Percentiles rank a stretch among this genome's conserved stretches.
These are phyloP conservation scores for Hipposideros armiger DNA, from an alignment of 2,113 vertebrate genomes.

Conservation along the genomic window DNA sequence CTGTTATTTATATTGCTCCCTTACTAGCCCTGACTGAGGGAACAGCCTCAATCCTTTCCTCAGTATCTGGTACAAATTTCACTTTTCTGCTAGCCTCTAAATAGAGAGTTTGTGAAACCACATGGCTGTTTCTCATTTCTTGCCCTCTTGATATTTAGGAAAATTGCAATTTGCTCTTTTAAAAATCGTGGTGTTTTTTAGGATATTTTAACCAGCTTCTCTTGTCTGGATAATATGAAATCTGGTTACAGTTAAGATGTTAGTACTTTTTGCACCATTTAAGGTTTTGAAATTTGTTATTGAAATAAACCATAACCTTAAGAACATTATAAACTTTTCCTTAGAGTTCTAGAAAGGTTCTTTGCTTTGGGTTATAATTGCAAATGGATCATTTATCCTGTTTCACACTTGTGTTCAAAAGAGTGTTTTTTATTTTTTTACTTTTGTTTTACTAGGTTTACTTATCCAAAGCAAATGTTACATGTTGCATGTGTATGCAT, in stretches of 20 bases:
- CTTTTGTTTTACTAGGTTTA: conserved; percentile 55
- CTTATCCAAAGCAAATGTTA: neutral
- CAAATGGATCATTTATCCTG: conserved; percentile 58
- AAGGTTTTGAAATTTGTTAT: conserved; percentile 78
- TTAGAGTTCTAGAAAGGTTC: conserved; percentile 74
- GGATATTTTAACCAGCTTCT: conserved; percentile 71
- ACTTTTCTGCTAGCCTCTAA: conserved; percentile 60
- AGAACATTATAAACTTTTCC: conserved; percentile 72
- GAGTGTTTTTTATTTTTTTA: neutral
- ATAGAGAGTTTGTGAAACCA: conserved; percentile 74
- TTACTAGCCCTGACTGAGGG: conserved; percentile 34
- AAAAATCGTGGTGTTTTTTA: conserved; percentile 70
- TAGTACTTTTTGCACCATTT: conserved; percentile 73
- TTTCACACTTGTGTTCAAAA: conserved; percentile 50
- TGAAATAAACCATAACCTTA: conserved; percentile 78
- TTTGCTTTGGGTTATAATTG: conserved; percentile 55
- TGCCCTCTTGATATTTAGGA: conserved; percentile 83
- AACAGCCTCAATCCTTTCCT: conserved; percentile 17
- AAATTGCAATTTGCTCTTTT: conserved; percentile 82
- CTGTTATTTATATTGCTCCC: conserved; percentile 46
- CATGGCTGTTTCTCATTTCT: conserved; percentile 83
- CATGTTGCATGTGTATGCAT: neutral
- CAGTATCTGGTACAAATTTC: conserved; percentile 58
- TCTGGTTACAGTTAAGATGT: conserved; percentile 80
- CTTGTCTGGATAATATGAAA: conserved; percentile 74